phyloP scores from a whole-genome alignment of 2,888 invertebrate genomes.

The Leucophora obtusa region DNA sequence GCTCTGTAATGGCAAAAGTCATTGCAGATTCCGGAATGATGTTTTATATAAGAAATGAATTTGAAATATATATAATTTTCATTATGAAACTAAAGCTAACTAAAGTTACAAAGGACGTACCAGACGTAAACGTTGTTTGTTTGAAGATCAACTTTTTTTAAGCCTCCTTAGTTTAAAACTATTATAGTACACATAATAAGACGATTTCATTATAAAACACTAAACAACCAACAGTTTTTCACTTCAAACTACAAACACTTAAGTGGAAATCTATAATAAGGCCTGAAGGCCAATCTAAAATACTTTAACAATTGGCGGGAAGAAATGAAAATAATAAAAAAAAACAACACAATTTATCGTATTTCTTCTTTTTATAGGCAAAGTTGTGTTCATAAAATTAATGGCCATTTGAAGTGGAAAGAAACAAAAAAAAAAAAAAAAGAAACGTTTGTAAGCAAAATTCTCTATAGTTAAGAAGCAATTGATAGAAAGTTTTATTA shows the following conservation, averaged over 20 bases:
- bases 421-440: neutral
- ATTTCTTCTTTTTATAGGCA: neutral
- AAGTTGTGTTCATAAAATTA: neutral
- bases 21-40: too few relatives aligned
- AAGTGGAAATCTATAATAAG: slow-evolving; percentile 46
- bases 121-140: neutral
- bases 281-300: slow-evolving; percentile 49
- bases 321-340: neutral
- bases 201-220: slow-evolving; percentile 11
- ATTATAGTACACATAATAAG: slow-evolving; percentile 4
- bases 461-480: neutral
- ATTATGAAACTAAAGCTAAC: neutral
- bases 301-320: slow-evolving; percentile 35
- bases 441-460: neutral
- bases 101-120: neutral
- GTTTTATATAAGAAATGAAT: neutral
- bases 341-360: neutral
- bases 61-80: neutral
- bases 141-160: neutral
- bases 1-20: too few relatives aligned
- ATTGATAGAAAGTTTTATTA: neutral
- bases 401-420: slow-evolving; percentile 6
- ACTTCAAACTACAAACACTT: slow-evolving; percentile 30
- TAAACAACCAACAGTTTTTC: slow-evolving; percentile 13
- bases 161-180: slow-evolving; percentile 9